Percentiles rank a stretch among this genome's conserved stretches.
phyloP scores from a whole-genome alignment of 2,797 vertebrate genomes.

The Macrochelys suwanniensis region DNA sequence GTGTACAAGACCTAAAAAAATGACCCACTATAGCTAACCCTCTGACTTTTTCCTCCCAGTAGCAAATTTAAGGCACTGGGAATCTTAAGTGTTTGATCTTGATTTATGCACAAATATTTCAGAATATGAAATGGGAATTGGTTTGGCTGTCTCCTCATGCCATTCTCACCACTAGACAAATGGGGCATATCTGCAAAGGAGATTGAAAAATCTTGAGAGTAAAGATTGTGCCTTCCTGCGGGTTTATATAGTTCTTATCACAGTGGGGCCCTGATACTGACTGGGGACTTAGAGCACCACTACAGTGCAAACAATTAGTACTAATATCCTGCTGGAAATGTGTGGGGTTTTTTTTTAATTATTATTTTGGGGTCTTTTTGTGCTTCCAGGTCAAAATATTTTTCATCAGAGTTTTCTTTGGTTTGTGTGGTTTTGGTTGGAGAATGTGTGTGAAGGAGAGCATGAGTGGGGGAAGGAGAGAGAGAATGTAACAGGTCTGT shows the following conservation, averaged over 20 bases:
- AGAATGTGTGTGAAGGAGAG: not conserved
- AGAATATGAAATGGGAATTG: not conserved
- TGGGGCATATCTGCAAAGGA: not conserved
- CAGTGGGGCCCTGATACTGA: not conserved
- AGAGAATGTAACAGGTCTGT: not conserved
- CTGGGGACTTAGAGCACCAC: not conserved
- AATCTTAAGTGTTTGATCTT: not conserved
- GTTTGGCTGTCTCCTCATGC: not conserved
- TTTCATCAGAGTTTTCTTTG: not conserved
- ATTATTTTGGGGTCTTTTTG: not conserved
- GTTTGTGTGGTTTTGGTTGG: not conserved
- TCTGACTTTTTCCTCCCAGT: not conserved
- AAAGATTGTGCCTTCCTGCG: not conserved
- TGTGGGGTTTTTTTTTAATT: fast-evolving
- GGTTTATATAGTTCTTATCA: too few species aligned
- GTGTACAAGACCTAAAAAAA: not conserved
- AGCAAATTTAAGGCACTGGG: not conserved
- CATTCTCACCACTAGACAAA: too few species aligned
- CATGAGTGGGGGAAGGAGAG: not conserved
- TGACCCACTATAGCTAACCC: not conserved
- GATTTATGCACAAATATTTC: not conserved
- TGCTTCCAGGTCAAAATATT: not conserved
- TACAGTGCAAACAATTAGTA: too few species aligned
- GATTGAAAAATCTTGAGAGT: not conserved
- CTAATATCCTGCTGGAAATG: not conserved